Evolutionary conservation across 2,888 invertebrate species (phyloP), one percentile per base, ranked within the genome.

Genomic region (Yponomeuta evonymella): DNA sequence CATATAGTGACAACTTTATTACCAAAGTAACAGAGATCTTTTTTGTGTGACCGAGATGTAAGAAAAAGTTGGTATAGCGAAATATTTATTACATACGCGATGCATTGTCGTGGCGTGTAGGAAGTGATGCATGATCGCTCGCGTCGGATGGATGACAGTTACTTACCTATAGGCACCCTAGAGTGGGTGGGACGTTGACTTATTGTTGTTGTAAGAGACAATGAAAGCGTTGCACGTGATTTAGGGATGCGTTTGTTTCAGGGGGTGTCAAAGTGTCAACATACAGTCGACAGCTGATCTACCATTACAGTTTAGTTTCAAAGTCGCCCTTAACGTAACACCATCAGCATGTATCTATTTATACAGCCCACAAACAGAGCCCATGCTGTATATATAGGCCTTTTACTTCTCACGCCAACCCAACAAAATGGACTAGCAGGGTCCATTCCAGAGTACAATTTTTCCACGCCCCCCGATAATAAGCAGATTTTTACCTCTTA

Each of bases 91-190:
- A 64, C 70, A 70, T 65, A 65, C 70, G 70, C 48, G 70, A 65
- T 11, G 65, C 65, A 70, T 64, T 70, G 70, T 70, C 70, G 70
- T 70, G 68, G 70, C 69, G 81, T 82, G 86, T 85, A 84, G 84
- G 87, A 73, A 78, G 89, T 89, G 88, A 89, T 89, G 80, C 80
- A 87, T 87, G 80, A 81, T 77, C 58, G 70, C 76, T 76, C 76
- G 75, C 76, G 75, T 72, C 72, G 79, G 79, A 85, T 83, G 81
- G 82, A 85, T 84, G 83, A 77, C 77, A 76, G 78, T 74, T 76
- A 77, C 76, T 75, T 75, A 74, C 76, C 72, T 65, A 66, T 70
- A 72, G 78, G 78, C 80, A 79, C 78, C 80, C 79, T 74, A 79
- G 75, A 75, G 82, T 81, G 81, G 81, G 81, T 76, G 78, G 36